Evolutionary conservation across 1,140 invertebrate species (phyloP).

Genomic region (Agrypnia vestita): DNA sequence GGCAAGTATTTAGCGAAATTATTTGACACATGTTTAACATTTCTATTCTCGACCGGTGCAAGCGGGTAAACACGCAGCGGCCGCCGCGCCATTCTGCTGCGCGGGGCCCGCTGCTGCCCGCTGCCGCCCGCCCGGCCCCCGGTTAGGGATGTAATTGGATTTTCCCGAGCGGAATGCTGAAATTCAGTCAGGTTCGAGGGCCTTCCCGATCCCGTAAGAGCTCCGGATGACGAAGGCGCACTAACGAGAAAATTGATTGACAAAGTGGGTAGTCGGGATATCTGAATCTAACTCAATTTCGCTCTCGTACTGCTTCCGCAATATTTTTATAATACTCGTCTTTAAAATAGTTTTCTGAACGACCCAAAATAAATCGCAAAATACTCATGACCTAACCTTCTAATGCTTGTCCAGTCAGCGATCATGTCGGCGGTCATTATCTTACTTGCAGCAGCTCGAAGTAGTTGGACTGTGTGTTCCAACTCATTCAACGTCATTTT

Average conservation of each 20-base stretch:
- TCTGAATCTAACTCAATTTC: no score
- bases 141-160: conserved; percentile 33
- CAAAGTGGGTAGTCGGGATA: not conserved
- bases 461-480: no score
- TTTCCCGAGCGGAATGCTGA: conserved; percentile 36
- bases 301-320: no score
- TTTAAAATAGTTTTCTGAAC: no score
- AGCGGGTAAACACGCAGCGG: not conserved
- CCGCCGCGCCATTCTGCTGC: not conserved
- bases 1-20: conserved; percentile 18
- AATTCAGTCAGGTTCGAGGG: conserved; percentile 29
- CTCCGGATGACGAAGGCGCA: not conserved
- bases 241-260: not conserved
- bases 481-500: no score
- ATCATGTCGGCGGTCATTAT: no score
- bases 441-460: no score
- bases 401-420: no score
- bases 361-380: no score
- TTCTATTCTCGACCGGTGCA: not conserved
- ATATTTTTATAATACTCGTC: no score
- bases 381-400: no score
- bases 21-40: conserved; percentile 19
- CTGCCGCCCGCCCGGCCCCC: not conserved
- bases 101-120: not conserved
- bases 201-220: conserved; percentile 9